A percentile compares a stretch with the other conserved stretches of the same genome.
Conservation (phyloP, 37 sponge, comb jelly and placozoan genomes). For the Lycopodina hypogea region DNA sequence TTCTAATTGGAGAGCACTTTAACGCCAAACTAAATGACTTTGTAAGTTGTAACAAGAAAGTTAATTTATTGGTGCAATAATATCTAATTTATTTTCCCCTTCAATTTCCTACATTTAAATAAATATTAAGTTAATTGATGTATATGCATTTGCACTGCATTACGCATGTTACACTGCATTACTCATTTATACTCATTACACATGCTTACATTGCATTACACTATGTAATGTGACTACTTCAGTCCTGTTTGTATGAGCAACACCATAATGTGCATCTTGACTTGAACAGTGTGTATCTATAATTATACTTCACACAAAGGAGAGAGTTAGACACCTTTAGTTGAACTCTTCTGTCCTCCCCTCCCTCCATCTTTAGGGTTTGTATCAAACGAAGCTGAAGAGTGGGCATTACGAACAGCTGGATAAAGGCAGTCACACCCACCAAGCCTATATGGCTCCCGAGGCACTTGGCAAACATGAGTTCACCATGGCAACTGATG, state of each 20-base stretch:
- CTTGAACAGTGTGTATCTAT: too few relatives aligned
- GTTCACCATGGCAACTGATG: constrained; percentile 42
- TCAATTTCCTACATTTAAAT: not conserved
- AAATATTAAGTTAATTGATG: not conserved
- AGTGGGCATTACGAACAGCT: constrained; percentile 8
- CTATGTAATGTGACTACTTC: too few relatives aligned
- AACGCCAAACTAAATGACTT: constrained; percentile 59
- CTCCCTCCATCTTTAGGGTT: constrained; percentile 11
- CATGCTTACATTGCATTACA: too few relatives aligned
- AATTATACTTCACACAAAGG: too few relatives aligned
- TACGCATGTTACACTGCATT: too few relatives aligned
- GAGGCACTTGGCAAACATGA: constrained; percentile 39
- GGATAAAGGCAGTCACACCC: not conserved
- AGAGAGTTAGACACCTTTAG: too few relatives aligned
- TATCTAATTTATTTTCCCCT: not conserved
- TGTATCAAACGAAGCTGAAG: constrained; percentile 39
- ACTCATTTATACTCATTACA: too few relatives aligned
- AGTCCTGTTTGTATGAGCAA: too few relatives aligned
- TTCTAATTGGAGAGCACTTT: constrained; percentile 52
- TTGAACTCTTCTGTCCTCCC: too few relatives aligned
- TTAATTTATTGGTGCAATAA: not conserved
- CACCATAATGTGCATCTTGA: too few relatives aligned
- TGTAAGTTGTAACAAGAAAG: constrained; percentile 19
- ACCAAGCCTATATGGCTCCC: constrained; percentile 39
- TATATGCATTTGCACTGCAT: too few relatives aligned